Percentiles rank a stretch among this genome's conserved stretches.
These are phyloP conservation scores for Eupithecia exiguata DNA, from an alignment of 2,888 invertebrate species.

Conservation along the genomic window DNA sequence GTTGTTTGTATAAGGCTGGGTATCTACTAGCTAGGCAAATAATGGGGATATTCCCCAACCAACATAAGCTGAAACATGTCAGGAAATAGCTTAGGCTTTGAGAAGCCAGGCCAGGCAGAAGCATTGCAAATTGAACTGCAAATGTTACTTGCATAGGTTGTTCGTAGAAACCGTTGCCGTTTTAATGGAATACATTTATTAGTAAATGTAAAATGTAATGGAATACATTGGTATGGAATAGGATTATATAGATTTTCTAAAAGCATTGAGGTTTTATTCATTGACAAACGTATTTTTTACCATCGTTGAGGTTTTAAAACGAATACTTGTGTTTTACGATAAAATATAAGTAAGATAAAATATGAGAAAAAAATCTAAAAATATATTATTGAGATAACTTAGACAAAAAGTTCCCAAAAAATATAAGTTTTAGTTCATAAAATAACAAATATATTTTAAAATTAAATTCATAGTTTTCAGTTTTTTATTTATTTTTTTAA, in stretches of 20 bases:
- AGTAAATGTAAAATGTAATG: too few species aligned
- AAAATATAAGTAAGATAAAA: neutral
- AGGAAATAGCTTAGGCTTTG: conserved; percentile 6
- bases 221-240: neutral
- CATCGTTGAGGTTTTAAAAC: neutral
- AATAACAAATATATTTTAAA: too few species aligned
- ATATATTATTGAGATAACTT: too few species aligned
- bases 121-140: conserved; percentile 6
- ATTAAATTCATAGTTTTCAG: too few species aligned
- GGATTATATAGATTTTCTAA: neutral
- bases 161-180: neutral
- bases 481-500: too few species aligned
- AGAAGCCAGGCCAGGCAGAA: neutral
- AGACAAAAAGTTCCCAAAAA: too few species aligned
- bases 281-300: neutral
- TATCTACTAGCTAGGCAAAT: conserved; percentile 7
- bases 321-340: neutral
- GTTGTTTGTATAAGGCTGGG: conserved; percentile 30
- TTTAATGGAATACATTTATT: neutral
- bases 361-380: too few species aligned
- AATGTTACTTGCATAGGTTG: neutral
- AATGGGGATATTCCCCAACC: neutral
- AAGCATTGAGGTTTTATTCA: neutral
- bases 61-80: conserved; percentile 9
- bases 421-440: too few species aligned